Conservation (phyloP, 2,113 vertebrate species). For the Eudyptes chrysolophus region DNA sequence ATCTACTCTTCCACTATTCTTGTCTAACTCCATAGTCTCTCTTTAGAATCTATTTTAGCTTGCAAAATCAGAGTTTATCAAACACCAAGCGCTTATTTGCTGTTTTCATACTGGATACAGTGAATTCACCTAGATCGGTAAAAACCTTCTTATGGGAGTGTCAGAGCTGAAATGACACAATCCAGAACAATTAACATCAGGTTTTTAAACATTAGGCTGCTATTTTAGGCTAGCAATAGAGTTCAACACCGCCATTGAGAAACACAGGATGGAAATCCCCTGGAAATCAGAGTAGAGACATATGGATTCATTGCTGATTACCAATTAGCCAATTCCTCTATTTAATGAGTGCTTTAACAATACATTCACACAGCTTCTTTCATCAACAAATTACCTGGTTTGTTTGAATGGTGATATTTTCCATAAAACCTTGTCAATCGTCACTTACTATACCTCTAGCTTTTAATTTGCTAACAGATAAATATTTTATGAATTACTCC, state of each 20-base stretch:
- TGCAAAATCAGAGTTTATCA: not conserved
- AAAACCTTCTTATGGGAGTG: not conserved
- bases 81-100: not conserved
- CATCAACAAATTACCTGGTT: constrained; percentile 21
- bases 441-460: constrained; percentile 6
- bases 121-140: not conserved
- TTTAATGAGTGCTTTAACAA: constrained; percentile 41
- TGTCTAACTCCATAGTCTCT: not conserved
- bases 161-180: not conserved
- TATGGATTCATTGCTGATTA: not conserved
- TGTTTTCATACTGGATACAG: not conserved
- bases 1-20: not conserved
- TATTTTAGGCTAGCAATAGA: not conserved
- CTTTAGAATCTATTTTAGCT: not conserved
- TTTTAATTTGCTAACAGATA: constrained; percentile 29
- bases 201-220: not conserved
- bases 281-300: not conserved
- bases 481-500: constrained; percentile 53
- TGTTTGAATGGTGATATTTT: constrained; percentile 9
- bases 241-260: not conserved
- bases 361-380: constrained; percentile 10
- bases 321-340: constrained; percentile 21
- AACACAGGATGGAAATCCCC: not conserved
- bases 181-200: not conserved
- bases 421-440: not conserved